A percentile compares a stretch with the other conserved stretches of the same genome.
Conservation (phyloP, 2,113 vertebrate species). For the Corythaeola cristata region DNA sequence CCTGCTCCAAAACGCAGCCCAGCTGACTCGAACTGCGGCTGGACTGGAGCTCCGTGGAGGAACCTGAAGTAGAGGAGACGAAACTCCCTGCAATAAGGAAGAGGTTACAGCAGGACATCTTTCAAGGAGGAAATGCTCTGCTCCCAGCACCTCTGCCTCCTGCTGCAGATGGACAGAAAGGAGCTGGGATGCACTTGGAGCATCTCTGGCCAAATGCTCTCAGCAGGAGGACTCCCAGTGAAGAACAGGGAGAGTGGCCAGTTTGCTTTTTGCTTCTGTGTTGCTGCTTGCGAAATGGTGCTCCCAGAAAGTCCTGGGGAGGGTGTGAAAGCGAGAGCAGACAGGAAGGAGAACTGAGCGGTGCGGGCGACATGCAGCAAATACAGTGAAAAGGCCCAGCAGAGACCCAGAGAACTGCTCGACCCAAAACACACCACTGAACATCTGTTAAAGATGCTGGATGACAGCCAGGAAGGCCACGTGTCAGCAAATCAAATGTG, state of each 20-base stretch:
- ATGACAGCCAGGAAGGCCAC: background rate
- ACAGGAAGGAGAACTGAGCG: background rate
- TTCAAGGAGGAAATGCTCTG: background rate
- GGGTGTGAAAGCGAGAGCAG: background rate
- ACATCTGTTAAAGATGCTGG: background rate
- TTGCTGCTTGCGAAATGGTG: background rate
- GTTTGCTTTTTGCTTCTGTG: background rate
- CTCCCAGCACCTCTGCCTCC: background rate
- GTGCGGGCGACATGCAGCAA: background rate
- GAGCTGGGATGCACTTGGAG: background rate
- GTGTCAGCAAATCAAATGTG: background rate
- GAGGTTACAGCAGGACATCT: background rate
- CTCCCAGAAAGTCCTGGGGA: background rate
- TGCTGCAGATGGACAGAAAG: background rate
- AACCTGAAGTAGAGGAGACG: background rate
- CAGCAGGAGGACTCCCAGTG: background rate
- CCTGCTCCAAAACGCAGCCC: constrained; percentile 22
- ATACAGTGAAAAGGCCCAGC: background rate
- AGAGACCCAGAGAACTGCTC: background rate
- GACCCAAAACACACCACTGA: background rate
- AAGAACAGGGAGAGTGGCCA: background rate
- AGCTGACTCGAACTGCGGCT: constrained; percentile 21
- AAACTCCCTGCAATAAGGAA: background rate
- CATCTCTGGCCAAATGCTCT: background rate
- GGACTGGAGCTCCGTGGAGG: background rate